A percentile compares a stretch with the other conserved stretches of the same genome.
Evolutionary conservation across 2,888 invertebrate genomes (phyloP).

Genomic region (Glaucopsyche alexis): DNA sequence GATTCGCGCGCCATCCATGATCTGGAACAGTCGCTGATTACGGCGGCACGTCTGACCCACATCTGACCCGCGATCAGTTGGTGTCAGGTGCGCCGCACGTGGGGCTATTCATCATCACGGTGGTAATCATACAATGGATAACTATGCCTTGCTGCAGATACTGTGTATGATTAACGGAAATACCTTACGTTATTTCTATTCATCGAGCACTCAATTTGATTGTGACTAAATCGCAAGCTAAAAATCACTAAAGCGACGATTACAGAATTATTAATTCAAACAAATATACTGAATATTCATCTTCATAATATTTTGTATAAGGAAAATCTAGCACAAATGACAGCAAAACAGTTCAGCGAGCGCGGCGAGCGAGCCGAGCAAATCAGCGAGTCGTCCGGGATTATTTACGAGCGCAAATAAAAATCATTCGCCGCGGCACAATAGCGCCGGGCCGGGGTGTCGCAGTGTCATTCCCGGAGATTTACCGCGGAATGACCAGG

Average conservation of each 20-base stretch:
- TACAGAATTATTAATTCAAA: too few relatives aligned
- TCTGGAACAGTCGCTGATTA: too few relatives aligned
- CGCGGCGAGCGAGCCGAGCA: background rate
- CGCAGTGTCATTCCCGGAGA: background rate
- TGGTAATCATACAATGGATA: background rate
- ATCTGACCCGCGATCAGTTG: conserved; percentile 1
- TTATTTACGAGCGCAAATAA: conserved; percentile 12
- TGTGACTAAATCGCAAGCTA: too few relatives aligned
- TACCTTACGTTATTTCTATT: too few relatives aligned
- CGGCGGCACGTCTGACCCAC: conserved; percentile 3
- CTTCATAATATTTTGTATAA: background rate
- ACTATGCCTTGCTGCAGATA: background rate
- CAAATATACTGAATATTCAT: background rate
- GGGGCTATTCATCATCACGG: conserved; percentile 2
- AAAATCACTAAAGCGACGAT: too few relatives aligned
- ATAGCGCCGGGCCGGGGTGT: background rate
- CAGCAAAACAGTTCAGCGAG: background rate
- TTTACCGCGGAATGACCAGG: background rate
- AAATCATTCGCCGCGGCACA: background rate
- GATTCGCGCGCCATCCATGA: background rate
- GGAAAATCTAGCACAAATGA: background rate
- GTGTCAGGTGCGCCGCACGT: conserved; percentile 9
- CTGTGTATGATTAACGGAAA: too few relatives aligned
- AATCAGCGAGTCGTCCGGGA: background rate
- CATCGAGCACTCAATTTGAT: too few relatives aligned